A percentile compares a stretch with the other conserved stretches of the same genome.
These are phyloP conservation scores for Nomada lathburiana DNA, from an alignment of 2,888 invertebrate genomes.

Conservation along the genomic window DNA sequence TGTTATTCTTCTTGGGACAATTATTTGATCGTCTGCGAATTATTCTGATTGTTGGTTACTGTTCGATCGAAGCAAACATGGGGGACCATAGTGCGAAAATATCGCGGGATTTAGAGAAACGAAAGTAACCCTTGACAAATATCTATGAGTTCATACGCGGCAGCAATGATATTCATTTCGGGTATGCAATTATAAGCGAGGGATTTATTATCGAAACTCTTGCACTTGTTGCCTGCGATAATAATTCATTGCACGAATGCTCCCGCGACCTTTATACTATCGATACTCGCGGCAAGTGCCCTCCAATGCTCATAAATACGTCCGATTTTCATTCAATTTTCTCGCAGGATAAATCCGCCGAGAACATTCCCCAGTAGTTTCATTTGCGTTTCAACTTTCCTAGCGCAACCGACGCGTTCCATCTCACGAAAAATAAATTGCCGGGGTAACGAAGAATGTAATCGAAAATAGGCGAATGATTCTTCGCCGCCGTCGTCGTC, in stretches of 20 bases:
- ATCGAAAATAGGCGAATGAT: too few species aligned
- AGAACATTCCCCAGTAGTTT: neutral
- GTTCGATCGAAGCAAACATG: too few species aligned
- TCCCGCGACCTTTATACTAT: neutral
- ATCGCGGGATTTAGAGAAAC: too few species aligned
- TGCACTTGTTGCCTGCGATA: neutral
- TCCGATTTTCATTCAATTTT: conserved; percentile 1
- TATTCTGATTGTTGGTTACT: too few species aligned
- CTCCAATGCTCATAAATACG: neutral
- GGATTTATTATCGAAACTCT: neutral
- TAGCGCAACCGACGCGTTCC: neutral
- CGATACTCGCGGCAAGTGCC: neutral
- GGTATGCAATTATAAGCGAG: neutral
- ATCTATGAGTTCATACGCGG: neutral
- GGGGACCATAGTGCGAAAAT: too few species aligned
- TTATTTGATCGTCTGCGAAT: too few species aligned
- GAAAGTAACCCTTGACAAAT: too few species aligned
- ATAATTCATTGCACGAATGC: conserved; percentile 1
- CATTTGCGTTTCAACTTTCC: too few species aligned
- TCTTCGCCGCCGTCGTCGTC: too few species aligned
- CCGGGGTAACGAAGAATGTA: too few species aligned
- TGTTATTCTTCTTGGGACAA: too few species aligned
- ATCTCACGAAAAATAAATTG: neutral
- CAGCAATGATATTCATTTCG: neutral
- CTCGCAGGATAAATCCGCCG: neutral